A percentile compares a stretch with the other conserved stretches of the same genome.
Conservation (phyloP, 2,888 invertebrate genomes). For the Thymelicus sylvestris region DNA sequence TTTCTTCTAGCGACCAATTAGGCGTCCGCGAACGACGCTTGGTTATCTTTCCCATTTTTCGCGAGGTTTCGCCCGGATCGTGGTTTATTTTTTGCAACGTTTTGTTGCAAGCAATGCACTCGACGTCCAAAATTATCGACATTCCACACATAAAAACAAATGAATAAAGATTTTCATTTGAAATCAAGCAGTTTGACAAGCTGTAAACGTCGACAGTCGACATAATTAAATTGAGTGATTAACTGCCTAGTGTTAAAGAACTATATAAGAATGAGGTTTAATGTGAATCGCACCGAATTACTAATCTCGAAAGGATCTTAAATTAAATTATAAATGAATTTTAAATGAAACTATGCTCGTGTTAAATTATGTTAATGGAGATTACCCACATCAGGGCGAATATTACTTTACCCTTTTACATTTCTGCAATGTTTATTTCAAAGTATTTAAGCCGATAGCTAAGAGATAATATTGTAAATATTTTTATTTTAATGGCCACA, state of each 20-base stretch:
- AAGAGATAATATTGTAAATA: no score
- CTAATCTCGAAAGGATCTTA: no score
- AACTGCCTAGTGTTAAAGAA: slow-evolving; percentile 49
- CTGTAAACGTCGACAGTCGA: slow-evolving; percentile 44
- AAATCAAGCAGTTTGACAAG: slow-evolving; percentile 57
- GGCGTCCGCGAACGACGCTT: slow-evolving; percentile 72
- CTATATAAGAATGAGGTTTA: slow-evolving; percentile 51
- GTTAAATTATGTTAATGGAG: no score
- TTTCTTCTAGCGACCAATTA: slow-evolving; percentile 78
- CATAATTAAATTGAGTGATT: slow-evolving; percentile 47
- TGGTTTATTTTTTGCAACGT: slow-evolving; percentile 79
- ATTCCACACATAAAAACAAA: slow-evolving; percentile 81
- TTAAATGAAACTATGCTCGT: no score
- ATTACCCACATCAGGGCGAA: no score
- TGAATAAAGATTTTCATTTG: slow-evolving; percentile 52
- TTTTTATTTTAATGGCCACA: no score
- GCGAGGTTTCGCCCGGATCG: slow-evolving; percentile 57
- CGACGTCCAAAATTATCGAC: slow-evolving; percentile 77
- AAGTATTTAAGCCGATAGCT: no score
- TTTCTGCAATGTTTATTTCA: no score
- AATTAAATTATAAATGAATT: no score
- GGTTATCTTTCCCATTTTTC: slow-evolving; percentile 72
- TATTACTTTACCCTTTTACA: no score
- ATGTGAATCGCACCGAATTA: background rate
- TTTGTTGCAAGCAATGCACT: slow-evolving; percentile 82